Evolutionary conservation across 2,113 vertebrate species (phyloP).

Genomic region (Dryoscopus gambensis): DNA sequence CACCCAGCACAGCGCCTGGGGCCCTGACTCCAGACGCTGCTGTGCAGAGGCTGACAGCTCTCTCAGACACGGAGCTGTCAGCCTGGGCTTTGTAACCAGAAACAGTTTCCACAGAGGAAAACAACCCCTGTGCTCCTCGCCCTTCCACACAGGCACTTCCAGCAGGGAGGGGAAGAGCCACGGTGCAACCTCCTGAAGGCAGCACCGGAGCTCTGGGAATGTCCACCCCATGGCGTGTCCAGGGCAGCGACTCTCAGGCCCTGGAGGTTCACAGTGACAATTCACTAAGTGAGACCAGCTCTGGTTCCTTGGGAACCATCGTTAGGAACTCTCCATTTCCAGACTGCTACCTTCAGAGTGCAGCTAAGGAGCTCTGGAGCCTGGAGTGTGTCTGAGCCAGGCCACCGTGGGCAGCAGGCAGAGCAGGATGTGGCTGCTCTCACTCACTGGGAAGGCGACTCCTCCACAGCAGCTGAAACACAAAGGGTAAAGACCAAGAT

Average conservation of each 20-base stretch:
- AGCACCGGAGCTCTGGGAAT: rapidly evolving
- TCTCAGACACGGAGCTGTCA: constrained; percentile 46
- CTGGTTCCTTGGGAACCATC: background rate
- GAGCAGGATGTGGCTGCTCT: background rate
- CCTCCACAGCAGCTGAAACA: constrained; percentile 66
- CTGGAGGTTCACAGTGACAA: background rate
- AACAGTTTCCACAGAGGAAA: constrained; percentile 23
- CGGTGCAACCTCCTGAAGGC: background rate
- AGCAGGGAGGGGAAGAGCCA: background rate
- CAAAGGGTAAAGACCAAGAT: background rate
- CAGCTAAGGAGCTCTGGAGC: background rate
- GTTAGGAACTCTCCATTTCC: background rate
- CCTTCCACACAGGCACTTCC: background rate
- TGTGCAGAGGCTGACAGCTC: constrained; percentile 47
- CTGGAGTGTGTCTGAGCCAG: background rate
- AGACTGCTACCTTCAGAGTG: background rate
- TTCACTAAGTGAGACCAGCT: background rate
- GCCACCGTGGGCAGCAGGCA: background rate
- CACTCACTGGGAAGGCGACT: constrained; percentile 55
- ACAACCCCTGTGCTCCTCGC: constrained; percentile 8
- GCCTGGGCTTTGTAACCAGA: constrained; percentile 42
- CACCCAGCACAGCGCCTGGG: constrained; percentile 26
- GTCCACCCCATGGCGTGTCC: rapidly evolving
- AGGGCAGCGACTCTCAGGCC: background rate
- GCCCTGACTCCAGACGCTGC: constrained; percentile 48